Evolutionary conservation across 2,888 invertebrate species (phyloP).

Genomic region (Leptodirus hochenwartii): DNA sequence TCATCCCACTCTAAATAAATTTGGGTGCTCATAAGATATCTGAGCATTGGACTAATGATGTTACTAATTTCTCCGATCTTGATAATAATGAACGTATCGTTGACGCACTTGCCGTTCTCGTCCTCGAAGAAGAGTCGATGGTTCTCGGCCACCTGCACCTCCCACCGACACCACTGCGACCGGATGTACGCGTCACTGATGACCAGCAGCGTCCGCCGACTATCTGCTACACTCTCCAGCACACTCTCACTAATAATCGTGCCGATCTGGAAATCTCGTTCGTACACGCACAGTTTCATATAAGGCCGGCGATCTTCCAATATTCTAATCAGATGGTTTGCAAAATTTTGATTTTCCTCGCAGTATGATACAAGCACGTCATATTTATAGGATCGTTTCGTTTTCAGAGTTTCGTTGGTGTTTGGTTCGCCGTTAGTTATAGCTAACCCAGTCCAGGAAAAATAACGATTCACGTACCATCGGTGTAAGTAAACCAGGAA

Average conservation of each 20-base stretch:
- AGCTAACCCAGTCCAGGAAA: no score
- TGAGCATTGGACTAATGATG: conserved; percentile 41
- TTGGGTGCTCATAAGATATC: conserved; percentile 41
- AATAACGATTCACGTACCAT: no score
- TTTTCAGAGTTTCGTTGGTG: no score
- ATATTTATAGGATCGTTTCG: no score
- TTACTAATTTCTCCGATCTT: conserved; percentile 41
- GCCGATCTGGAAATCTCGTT: conserved; percentile 47
- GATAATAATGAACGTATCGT: conserved; percentile 41
- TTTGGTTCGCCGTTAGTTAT: no score
- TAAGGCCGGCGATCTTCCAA: conserved; percentile 39
- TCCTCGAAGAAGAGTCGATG: conserved; percentile 41
- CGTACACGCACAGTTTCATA: conserved; percentile 47
- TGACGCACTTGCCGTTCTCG: conserved; percentile 27
- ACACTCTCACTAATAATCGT: conserved; percentile 46
- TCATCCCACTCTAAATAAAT: conserved; percentile 43
- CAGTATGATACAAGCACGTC: conserved; percentile 44
- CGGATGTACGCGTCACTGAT: conserved; percentile 49
- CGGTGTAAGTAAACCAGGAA: no score
- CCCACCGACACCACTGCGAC: conserved; percentile 57
- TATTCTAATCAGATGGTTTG: conserved; percentile 37
- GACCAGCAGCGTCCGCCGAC: conserved; percentile 43
- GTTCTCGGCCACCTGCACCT: conserved; percentile 47
- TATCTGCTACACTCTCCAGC: conserved; percentile 40
- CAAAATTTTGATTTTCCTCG: conserved; percentile 40